Evolutionary conservation across 2,888 invertebrate species (phyloP).

Genomic region (Drosophila barbarae): DNA sequence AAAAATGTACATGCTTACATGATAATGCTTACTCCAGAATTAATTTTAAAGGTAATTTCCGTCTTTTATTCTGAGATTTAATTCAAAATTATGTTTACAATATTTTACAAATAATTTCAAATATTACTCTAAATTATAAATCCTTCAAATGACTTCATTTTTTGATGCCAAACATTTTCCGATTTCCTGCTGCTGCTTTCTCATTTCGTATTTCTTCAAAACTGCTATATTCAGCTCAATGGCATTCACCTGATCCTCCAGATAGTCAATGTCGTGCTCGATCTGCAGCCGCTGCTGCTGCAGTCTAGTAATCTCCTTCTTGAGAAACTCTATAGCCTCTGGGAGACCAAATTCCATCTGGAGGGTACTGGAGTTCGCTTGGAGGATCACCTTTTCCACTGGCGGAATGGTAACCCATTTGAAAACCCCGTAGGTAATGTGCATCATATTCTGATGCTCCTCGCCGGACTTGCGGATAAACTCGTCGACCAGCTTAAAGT

Average conservation of each 20-base stretch:
- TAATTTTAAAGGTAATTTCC: too few relatives aligned
- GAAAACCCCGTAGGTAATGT: constrained; percentile 12
- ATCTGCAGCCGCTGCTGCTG: constrained; percentile 9
- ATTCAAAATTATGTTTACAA: not conserved
- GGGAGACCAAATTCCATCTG: constrained; percentile 28
- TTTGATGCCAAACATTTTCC: too few relatives aligned
- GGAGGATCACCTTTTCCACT: constrained; percentile 20
- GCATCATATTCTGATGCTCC: constrained; percentile 15
- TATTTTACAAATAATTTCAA: not conserved
- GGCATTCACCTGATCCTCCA: constrained; percentile 35
- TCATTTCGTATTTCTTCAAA: constrained; percentile 12
- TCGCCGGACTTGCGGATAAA: constrained; percentile 4
- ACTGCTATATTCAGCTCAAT: constrained; percentile 22
- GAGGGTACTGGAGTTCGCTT: constrained; percentile 6
- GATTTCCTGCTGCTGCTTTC: not conserved
- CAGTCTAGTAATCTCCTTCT: constrained; percentile 5
- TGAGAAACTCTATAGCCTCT: constrained; percentile 26
- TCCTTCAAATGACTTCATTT: not conserved
- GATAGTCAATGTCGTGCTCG: constrained; percentile 36
- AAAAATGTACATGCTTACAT: not conserved
- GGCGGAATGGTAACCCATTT: constrained; percentile 15
- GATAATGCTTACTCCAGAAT: not conserved
- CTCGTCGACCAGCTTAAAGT: constrained; percentile 25
- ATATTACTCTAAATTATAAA: not conserved
- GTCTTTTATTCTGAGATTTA: not conserved